Conservation (phyloP, 1,140 invertebrate species). For the Drosophila prosaltans region DNA sequence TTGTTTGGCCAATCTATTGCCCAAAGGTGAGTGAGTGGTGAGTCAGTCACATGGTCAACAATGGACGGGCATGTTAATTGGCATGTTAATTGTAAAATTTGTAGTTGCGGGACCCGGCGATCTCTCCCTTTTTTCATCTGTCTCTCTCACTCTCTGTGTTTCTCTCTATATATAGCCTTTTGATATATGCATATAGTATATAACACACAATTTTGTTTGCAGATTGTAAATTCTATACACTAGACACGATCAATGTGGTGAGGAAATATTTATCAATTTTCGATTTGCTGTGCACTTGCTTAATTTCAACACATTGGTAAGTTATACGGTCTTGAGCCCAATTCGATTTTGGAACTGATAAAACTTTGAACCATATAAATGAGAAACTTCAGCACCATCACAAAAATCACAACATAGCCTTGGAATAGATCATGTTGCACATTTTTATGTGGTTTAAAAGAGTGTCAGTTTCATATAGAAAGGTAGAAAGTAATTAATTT, state of each 20-base stretch:
- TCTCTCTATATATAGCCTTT: constrained; percentile 58
- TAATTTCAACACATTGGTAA: constrained; percentile 90
- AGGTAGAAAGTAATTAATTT: not conserved
- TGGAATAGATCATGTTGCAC: not conserved
- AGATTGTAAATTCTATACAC: constrained; percentile 91
- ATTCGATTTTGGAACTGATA: too few relatives aligned
- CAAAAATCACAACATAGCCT: too few relatives aligned
- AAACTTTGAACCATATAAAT: too few relatives aligned
- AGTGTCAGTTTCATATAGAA: not conserved
- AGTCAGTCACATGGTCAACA: constrained; percentile 46
- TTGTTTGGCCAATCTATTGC: constrained; percentile 89
- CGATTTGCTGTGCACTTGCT: constrained; percentile 91
- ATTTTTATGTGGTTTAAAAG: not conserved
- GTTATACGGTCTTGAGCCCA: constrained; percentile 25
- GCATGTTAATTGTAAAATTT: constrained; percentile 71
- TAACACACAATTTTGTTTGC: constrained; percentile 73
- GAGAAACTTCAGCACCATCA: too few relatives aligned
- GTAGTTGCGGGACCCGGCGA: constrained; percentile 25
- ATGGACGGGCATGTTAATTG: constrained; percentile 42
- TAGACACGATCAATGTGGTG: constrained; percentile 92
- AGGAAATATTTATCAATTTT: constrained; percentile 94
- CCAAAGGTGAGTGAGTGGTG: constrained; percentile 85
- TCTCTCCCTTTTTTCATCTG: constrained; percentile 27
- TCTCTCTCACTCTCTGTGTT: constrained; percentile 12
- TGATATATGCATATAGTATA: constrained; percentile 57